Evolutionary conservation across 2,888 invertebrate genomes (phyloP).

Genomic region (Nomada ruficornis): DNA sequence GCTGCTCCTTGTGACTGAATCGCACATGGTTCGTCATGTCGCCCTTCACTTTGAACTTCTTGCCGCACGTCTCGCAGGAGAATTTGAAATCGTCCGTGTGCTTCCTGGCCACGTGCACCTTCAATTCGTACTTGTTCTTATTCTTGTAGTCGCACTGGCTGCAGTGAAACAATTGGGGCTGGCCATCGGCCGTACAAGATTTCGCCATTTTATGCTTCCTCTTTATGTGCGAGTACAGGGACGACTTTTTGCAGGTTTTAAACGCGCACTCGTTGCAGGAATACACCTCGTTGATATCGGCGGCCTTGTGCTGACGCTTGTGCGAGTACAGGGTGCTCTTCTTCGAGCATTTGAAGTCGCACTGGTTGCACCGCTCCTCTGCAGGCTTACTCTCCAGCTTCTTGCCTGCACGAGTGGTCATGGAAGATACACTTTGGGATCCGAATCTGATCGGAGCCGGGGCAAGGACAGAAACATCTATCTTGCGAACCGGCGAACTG

Average conservation of each 20-base stretch:
- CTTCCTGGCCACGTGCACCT: conserved; percentile 77
- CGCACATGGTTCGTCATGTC: conserved; percentile 79
- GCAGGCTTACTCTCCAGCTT: conserved; percentile 55
- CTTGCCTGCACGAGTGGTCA: conserved; percentile 62
- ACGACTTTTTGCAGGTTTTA: conserved; percentile 77
- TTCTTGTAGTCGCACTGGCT: conserved; percentile 75
- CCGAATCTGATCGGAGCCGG: conserved; percentile 65
- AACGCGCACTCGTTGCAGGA: conserved; percentile 80
- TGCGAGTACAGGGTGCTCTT: conserved; percentile 79
- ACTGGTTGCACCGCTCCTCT: conserved; percentile 74
- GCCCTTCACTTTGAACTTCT: conserved; percentile 80
- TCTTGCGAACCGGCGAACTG: not conserved
- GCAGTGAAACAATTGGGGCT: conserved; percentile 67
- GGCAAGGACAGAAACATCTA: not conserved
- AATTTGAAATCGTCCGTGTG: conserved; percentile 78
- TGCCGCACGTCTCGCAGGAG: conserved; percentile 76
- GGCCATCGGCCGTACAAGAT: conserved; percentile 42
- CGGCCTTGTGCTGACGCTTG: conserved; percentile 73
- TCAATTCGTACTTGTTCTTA: conserved; percentile 77
- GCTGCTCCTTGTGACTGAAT: conserved; percentile 78
- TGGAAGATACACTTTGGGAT: conserved; percentile 63
- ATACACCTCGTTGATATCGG: conserved; percentile 64
- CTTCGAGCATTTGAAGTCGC: conserved; percentile 78
- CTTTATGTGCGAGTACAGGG: conserved; percentile 80
- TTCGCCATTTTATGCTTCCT: conserved; percentile 75